Conservation (phyloP, 2,113 vertebrate genomes). For the Hydrochoerus hydrochaeris region DNA sequence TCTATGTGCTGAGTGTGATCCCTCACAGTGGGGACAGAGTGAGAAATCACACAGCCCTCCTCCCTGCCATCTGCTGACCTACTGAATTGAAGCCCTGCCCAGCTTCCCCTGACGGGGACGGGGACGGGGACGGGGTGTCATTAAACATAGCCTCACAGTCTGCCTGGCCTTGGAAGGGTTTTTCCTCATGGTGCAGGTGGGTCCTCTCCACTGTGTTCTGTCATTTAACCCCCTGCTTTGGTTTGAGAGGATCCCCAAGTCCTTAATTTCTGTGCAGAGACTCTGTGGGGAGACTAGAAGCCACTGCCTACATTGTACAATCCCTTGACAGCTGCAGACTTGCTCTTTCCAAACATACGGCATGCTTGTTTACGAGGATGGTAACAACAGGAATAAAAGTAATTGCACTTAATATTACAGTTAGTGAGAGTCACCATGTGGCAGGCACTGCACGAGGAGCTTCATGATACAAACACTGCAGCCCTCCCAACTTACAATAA, state of each 20-base stretch:
- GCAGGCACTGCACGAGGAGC: no score
- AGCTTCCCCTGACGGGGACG: not conserved
- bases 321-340: not conserved
- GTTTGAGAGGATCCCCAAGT: not conserved
- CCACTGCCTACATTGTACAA: not conserved
- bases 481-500: not conserved
- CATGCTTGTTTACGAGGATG: accelerated
- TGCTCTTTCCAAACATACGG: not conserved
- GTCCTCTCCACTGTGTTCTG: not conserved
- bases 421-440: not conserved
- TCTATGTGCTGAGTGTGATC: conserved; percentile 27
- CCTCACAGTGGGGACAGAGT: not conserved
- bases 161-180: not conserved
- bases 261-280: not conserved
- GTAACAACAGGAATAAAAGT: not conserved
- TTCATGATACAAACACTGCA: not conserved
- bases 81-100: not conserved
- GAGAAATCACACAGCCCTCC: not conserved
- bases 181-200: not conserved
- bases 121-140: accelerated
- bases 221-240: not conserved
- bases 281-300: not conserved
- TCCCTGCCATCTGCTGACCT: not conserved
- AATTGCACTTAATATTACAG: not conserved
- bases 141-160: accelerated